Percentiles rank a stretch among this genome's conserved stretches.
Evolutionary conservation across 2,113 vertebrate genomes (phyloP).

Genomic region (Trinectes maculatus): DNA sequence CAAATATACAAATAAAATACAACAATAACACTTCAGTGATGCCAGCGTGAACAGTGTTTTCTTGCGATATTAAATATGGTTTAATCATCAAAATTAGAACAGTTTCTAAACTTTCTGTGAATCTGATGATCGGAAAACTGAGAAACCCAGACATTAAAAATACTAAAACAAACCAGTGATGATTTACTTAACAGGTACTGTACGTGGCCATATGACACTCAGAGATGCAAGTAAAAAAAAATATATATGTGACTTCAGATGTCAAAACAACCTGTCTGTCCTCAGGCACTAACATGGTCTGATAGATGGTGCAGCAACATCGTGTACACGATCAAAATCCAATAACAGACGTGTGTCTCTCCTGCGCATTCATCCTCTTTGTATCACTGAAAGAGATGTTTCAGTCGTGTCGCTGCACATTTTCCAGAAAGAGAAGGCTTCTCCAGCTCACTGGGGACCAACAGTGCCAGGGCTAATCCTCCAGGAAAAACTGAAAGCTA

Average conservation of each 20-base stretch:
- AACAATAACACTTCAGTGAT: not conserved
- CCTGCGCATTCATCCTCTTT: conserved; percentile 23
- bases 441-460: conserved; percentile 5
- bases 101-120: not conserved
- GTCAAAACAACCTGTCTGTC: conserved; percentile 18
- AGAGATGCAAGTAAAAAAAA: not conserved
- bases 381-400: conserved; percentile 26
- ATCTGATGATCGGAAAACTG: not conserved
- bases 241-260: conserved; percentile 18
- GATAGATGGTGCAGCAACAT: conserved; percentile 27
- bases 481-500: not conserved
- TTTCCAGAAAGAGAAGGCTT: conserved; percentile 14
- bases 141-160: not conserved
- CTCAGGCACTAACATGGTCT: conserved; percentile 34
- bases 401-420: conserved; percentile 17
- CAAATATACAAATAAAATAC: not conserved
- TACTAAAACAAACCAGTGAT: not conserved
- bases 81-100: not conserved
- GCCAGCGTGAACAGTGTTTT: not conserved
- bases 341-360: conserved; percentile 34
- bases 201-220: conserved; percentile 1
- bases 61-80: not conserved
- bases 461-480: conserved; percentile 13
- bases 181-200: not conserved
- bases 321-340: conserved; percentile 47